Evolutionary conservation across 1,140 invertebrate species (phyloP), one percentile per base, ranked within the genome.

Genomic region (Trichonephila clavipes): DNA sequence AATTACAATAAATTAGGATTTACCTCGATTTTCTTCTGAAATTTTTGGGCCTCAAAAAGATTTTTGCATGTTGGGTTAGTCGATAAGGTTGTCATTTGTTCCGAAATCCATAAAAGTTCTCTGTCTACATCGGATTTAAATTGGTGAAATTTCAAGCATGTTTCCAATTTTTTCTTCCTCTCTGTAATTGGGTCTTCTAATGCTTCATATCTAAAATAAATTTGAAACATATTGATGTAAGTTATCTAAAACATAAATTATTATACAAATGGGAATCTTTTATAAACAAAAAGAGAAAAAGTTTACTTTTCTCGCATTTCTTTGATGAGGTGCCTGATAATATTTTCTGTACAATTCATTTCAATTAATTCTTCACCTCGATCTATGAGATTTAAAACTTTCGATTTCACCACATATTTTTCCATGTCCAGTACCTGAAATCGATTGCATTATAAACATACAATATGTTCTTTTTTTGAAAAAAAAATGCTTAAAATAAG

Each of bases 11-110:
- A 18, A 83, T 10, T n/a, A 34, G 8, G 51, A 34, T 51, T 88
- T 86, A 96, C 96, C 90, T 96, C 96, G 96, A 99, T 99, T 96
- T 99, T 99, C 96, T 99, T 99, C 95, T 99, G 98, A 82, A 99
- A 96, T 95, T 98, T 98, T 95, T 99, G 99, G 0, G 99, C 98
- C 24, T 98, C 97, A 40, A 98, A 97, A 77, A 99, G 96, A 95
- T 97, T 97, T 95, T 96, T 97, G 94, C 98, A 97, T 94, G 98
- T 96, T 96, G 99, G 97, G 95, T 97, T 96, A 1, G 98, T 98
- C 0, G 97, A 96, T 2, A 98, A 98, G n/a, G 98, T 96, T 6
- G 97, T 97, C 95, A 98, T 98, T 95, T 98, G 98, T 95, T 99
- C 98, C 0, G 96, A 95, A 12, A 98, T 95, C 98, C 98, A 99